These are phyloP conservation scores for Phyto melanocephala DNA, from an alignment of 2,888 invertebrate genomes.

Conservation along the genomic window DNA sequence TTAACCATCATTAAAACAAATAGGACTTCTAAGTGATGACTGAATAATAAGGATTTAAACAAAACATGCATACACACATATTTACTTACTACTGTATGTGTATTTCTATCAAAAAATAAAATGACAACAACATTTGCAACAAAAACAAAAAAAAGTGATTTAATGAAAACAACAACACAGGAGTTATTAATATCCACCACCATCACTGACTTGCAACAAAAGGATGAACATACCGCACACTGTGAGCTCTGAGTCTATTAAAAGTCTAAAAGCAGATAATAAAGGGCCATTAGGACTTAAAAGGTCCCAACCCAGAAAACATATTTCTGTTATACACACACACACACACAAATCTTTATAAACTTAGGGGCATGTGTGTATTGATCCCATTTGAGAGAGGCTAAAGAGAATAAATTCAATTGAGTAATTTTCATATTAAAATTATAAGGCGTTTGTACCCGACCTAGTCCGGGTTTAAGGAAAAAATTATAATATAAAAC, in stretches of 20 bases:
- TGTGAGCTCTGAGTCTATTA: conserved; percentile 76
- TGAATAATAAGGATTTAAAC: conserved; percentile 78
- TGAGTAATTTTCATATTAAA: conserved; percentile 10
- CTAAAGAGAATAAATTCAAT: conserved; percentile 40
- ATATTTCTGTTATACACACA: conserved; percentile 17
- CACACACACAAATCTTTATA: conserved; percentile 12
- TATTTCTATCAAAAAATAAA: conserved; percentile 22
- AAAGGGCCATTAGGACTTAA: conserved; percentile 78
- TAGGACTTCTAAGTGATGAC: conserved; percentile 71
- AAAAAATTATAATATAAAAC: too few relatives aligned
- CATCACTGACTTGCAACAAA: conserved; percentile 34
- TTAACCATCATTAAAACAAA: conserved; percentile 4
- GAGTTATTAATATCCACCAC: background rate
- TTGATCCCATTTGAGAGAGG: conserved; percentile 42
- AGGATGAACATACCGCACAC: conserved; percentile 64
- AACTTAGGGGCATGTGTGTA: conserved; percentile 49
- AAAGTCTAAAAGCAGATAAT: conserved; percentile 79
- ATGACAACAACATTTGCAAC: conserved; percentile 46
- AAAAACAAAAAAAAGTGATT: conserved; percentile 28
- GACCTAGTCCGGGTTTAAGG: too few relatives aligned
- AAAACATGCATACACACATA: conserved; percentile 64
- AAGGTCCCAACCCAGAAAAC: conserved; percentile 75
- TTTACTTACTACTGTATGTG: background rate
- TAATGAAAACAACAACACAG: conserved; percentile 50
- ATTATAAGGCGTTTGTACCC: too few relatives aligned